These are phyloP conservation scores for Myrmophylax atrothorax DNA, from an alignment of 2,113 vertebrate genomes.

Conservation along the genomic window DNA sequence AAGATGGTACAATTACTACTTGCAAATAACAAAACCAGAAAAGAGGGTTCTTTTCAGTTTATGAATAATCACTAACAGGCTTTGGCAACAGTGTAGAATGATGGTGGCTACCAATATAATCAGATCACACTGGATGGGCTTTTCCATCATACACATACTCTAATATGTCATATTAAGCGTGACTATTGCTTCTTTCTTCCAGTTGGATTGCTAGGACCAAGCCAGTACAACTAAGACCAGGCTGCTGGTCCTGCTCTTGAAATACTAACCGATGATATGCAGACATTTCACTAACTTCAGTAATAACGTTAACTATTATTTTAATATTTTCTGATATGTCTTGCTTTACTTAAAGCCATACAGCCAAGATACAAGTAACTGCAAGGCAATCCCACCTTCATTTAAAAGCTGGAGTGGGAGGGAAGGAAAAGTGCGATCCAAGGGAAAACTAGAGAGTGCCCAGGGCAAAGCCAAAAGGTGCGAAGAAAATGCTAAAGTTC, in stretches of 20 bases:
- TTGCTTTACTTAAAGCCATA: neutral
- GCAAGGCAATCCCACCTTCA: neutral
- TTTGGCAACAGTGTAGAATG: neutral
- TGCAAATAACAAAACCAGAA: neutral
- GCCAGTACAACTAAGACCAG: neutral
- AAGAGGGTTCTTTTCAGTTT: neutral
- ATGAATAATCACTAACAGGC: neutral
- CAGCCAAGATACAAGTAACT: neutral
- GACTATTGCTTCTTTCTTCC: neutral
- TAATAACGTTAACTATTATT: neutral
- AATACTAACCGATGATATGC: neutral
- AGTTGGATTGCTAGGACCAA: neutral
- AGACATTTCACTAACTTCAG: neutral
- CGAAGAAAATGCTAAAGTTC: neutral
- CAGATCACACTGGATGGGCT: rapidly evolving
- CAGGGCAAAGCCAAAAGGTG: neutral
- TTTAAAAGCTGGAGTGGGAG: neutral
- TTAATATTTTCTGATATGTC: neutral
- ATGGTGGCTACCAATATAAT: neutral
- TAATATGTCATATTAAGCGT: neutral
- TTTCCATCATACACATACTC: neutral
- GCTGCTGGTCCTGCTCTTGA: neutral
- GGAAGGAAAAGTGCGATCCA: neutral
- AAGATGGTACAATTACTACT: neutral
- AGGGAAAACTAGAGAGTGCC: neutral